Percentiles rank a stretch among this genome's conserved stretches.
phyloP scores from a whole-genome alignment of 1,140 invertebrate species.

The Euglossa dilemma region DNA sequence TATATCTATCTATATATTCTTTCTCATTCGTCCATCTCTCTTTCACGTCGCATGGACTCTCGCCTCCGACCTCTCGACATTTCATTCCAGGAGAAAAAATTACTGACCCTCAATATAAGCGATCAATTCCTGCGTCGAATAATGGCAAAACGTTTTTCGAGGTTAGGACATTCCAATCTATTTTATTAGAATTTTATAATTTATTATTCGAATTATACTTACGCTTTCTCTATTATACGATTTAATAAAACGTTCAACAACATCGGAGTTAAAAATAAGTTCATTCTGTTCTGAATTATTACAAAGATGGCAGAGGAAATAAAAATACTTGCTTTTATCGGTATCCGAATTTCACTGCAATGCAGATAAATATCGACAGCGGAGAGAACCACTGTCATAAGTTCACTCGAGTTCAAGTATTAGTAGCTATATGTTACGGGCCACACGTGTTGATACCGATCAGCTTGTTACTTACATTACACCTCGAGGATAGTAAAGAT shows the following conservation, averaged over 20 bases:
- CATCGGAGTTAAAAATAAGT: not conserved
- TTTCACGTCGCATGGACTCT: constrained; percentile 18
- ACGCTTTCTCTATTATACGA: no score
- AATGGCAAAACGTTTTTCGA: not conserved
- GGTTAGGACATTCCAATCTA: not conserved
- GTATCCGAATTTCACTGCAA: not conserved
- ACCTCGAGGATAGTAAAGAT: constrained; percentile 42
- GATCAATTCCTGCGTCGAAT: not conserved
- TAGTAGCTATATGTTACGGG: constrained; percentile 37
- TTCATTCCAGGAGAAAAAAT: constrained; percentile 39
- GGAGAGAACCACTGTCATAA: constrained; percentile 34
- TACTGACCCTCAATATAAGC: not conserved
- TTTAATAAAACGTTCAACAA: no score
- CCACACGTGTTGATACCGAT: constrained; percentile 59
- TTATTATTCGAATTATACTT: not conserved
- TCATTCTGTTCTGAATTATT: no score
- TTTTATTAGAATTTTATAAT: not conserved
- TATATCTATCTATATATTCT: constrained; percentile 19
- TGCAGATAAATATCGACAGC: not conserved
- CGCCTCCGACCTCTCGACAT: constrained; percentile 45
- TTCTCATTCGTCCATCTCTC: constrained; percentile 25
- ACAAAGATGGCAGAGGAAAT: no score
- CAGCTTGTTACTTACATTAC: constrained; percentile 60
- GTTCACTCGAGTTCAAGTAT: constrained; percentile 61
- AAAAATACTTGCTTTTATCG: no score